Base-by-base conservation (phyloP, 1,140 invertebrate species). In the Homalodisca vitripennis region DNA sequence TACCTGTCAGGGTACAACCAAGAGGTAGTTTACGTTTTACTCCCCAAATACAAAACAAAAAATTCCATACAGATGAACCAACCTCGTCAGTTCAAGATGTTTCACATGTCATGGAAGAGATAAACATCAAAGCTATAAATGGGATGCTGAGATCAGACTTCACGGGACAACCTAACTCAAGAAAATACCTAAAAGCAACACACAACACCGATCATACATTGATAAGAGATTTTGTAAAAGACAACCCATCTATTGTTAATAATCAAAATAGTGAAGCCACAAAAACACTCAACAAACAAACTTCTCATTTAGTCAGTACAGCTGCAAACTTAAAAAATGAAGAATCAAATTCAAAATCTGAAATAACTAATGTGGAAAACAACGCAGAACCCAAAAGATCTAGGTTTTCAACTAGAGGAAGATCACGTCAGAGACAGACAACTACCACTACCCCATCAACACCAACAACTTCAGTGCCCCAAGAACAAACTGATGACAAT, bases 111-210 rank as follows among this genome's bases (percentile, higher is more conserved):
- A 60, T 60, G 26, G 55, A 60, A 22, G 24, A 60, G 3, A 60
- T 60, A 26, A 60, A 60, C 24, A 1, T 60, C 10, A 60, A 60
- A 60, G 55, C 27, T 3, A 60, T 60, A 2, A 60, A 60, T 27
- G 26, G n/a, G 14, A 60, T 60, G 55, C 26, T 60, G 55, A 60
- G 29, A 27, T 27, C 55, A 22, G 29, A 27, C 29, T 60, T 60
- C 26, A 60, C 55, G 29, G 55, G 29, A 13, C 55, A 22, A 27
- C 26, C 10, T 3, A n/a, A 24, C 55, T n/a, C 14, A 27, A 6
- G 12, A 12, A 6, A 26, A 27, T 27, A 22, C n/a, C 55, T 13
- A 22, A 41, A 17, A 6, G 6, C 55, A 27, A 3, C 55, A 60
- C 3, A 12, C 3, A 27, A 60, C 55, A 60, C 10, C 24, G 26